Base-by-base conservation (phyloP, 1,140 invertebrate species). In the Zaprionus ornatus region DNA sequence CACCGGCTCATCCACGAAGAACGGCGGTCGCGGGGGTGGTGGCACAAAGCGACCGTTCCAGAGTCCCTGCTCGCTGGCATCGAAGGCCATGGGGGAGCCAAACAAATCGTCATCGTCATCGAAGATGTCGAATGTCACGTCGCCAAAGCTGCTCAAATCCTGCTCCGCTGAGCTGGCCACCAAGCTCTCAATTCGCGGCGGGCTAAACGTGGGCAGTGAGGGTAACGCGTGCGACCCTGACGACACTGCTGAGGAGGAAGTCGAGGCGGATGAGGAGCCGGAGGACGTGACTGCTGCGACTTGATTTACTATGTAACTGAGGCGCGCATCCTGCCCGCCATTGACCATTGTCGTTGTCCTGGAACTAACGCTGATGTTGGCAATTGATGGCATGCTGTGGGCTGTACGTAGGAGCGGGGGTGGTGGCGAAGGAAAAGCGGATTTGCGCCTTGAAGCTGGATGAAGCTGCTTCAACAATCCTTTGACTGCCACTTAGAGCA, bases 41-140 rank as follows among this genome's bases (percentile, higher is more conserved):
- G 95, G 95, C 48, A 95, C 94, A 80, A 96, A 96, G 64, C 94
- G 94, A 2, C 95, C 94, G 70, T 94, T 93, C 94, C 95, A 95
- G n/a, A 95, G 91, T n/a, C 94, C 95, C 79, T 94, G 94, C 63
- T 95, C 93, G 79, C 94, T 94, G 79, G 93, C 94, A 83, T 94
- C 94, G 74, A 94, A 93, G 69, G 94, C 93, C 73, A 95, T 93
- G 56, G 94, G 94, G 74, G 94, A 93, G 71, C 93, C 91, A 69
- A 91, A 92, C 68, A 94, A 93, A 90, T 95, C 95, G 84, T 95
- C 94, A 71, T 93, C 92, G 54, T 94, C 94, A 50, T 94, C 94
- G 82, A 91, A 92, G 67, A 92, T 90, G 82, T 92, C 91, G 77
- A 92, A 92, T 80, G 91, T 85, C 65, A 90, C 80, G 64, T 92